Evolutionary conservation across 2,888 invertebrate species (phyloP).

Genomic region (Patella pellucida): DNA sequence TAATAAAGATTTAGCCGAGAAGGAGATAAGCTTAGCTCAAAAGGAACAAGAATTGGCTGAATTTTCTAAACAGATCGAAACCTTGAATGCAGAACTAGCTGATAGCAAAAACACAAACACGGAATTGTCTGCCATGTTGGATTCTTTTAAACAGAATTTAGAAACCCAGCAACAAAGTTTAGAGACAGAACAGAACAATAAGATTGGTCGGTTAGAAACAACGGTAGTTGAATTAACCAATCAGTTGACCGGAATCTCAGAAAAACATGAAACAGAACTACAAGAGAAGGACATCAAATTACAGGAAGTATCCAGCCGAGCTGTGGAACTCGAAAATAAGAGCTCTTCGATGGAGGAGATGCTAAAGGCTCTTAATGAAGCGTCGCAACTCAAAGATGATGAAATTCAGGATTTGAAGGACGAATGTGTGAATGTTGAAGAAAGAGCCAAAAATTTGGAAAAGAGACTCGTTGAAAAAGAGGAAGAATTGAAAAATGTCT

Average conservation of each 20-base stretch:
- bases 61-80: constrained; percentile 10
- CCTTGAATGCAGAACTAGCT: constrained; percentile 6
- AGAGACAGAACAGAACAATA: neutral
- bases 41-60: constrained; percentile 6
- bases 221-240: constrained; percentile 21
- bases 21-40: neutral
- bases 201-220: neutral
- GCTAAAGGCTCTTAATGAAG: constrained; percentile 50
- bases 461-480: constrained; percentile 22
- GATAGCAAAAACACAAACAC: constrained; percentile 14
- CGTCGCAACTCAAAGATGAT: constrained; percentile 47
- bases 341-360: constrained; percentile 53
- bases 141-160: constrained; percentile 7
- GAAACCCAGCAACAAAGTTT: constrained; percentile 5
- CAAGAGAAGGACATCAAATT: constrained; percentile 28
- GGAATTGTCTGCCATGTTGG: constrained; percentile 9
- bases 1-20: constrained; percentile 25
- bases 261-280: constrained; percentile 20
- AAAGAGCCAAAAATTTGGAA: constrained; percentile 18
- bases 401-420: constrained; percentile 40
- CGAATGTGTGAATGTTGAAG: constrained; percentile 29
- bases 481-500: constrained; percentile 23
- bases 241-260: constrained; percentile 20
- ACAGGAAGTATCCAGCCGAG: constrained; percentile 20
- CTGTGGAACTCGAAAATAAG: constrained; percentile 19